A percentile compares a stretch with the other conserved stretches of the same genome.
phyloP scores from a whole-genome alignment of 2,113 vertebrate species.

The Diadophis punctatus region DNA sequence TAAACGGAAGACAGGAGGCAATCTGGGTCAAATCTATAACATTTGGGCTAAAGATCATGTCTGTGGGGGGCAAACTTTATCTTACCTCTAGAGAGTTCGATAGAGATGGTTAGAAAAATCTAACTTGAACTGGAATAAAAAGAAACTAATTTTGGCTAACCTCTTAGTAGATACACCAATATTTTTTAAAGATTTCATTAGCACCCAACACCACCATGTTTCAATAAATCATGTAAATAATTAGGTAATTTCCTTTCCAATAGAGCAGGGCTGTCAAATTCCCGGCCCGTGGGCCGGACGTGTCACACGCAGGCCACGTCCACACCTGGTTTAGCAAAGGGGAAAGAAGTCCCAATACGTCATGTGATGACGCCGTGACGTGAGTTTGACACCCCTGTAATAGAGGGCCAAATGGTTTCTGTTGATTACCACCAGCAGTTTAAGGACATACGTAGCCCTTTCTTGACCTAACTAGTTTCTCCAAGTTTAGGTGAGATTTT shows the following conservation, averaged over 20 bases:
- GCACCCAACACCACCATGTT: neutral
- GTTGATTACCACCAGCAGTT: neutral
- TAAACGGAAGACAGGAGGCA: no score
- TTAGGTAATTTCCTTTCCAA: neutral
- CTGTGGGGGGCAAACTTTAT: neutral
- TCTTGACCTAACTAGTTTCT: neutral
- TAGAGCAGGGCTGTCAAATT: neutral
- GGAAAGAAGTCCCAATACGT: no score
- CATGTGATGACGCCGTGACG: no score
- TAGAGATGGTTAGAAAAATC: neutral
- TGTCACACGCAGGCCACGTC: no score
- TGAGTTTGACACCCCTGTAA: no score
- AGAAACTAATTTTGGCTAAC: neutral
- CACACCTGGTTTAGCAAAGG: no score
- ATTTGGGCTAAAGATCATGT: neutral
- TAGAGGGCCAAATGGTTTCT: neutral
- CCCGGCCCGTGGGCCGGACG: no score
- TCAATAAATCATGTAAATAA: neutral
- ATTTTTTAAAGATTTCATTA: neutral
- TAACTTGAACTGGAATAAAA: neutral
- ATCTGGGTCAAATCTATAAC: no score
- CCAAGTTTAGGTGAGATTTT: neutral
- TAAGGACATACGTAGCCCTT: neutral
- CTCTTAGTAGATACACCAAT: neutral
- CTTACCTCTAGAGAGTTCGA: neutral